Evolutionary conservation across 1,140 invertebrate genomes (phyloP).

Genomic region (Hylyphantes graminicola): DNA sequence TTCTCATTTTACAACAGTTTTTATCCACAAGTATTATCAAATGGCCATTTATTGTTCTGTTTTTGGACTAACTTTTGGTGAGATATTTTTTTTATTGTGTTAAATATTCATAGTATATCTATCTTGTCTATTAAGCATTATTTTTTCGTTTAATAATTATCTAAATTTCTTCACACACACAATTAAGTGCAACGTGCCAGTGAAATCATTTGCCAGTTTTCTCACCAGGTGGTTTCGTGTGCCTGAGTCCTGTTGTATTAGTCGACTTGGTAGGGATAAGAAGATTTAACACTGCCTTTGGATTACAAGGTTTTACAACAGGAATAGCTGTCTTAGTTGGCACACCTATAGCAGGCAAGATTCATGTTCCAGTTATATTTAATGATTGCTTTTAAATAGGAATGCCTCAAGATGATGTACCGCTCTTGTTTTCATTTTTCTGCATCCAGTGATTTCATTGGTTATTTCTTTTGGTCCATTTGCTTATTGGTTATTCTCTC

Average conservation of each 20-base stretch:
- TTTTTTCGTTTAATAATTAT: no score
- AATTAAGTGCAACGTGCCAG: no score
- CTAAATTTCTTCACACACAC: no score
- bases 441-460: no score
- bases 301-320: conserved; percentile 75
- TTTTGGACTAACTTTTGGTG: conserved; percentile 1
- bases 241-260: conserved; percentile 88
- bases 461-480: no score
- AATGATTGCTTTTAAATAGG: no score
- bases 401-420: no score
- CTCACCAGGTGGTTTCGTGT: conserved; percentile 74
- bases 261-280: conserved; percentile 93
- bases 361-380: not conserved
- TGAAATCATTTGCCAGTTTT: not conserved
- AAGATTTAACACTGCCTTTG: conserved; percentile 93
- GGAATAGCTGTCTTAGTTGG: not conserved
- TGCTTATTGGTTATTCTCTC: no score
- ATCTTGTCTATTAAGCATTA: no score
- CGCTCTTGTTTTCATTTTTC: no score
- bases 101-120: not conserved
- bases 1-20: not conserved
- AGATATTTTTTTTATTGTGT: not conserved
- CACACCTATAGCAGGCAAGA: not conserved
- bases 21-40: not conserved
- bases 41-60: not conserved